These are phyloP conservation scores for Corticium candelabrum DNA, from an alignment of 37 sponge, comb jelly and placozoan genomes.

Conservation along the genomic window DNA sequence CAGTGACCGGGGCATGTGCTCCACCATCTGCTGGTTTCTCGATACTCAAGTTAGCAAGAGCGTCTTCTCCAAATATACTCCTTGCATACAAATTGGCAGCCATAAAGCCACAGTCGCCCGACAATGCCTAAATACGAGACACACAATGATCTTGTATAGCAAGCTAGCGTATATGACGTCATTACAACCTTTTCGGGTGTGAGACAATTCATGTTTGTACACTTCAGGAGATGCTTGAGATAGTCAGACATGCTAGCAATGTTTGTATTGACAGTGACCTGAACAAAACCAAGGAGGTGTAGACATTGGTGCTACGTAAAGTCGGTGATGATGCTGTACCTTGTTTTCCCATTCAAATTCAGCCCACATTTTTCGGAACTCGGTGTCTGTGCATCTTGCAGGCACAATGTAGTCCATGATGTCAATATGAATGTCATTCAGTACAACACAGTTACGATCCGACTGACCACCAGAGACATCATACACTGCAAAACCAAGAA, in stretches of 20 bases:
- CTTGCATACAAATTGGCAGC: conserved; percentile 97
- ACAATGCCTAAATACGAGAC: conserved; percentile 50
- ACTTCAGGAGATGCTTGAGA: conserved; percentile 69
- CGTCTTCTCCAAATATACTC: conserved; percentile 97
- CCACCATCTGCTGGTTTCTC: conserved; percentile 37
- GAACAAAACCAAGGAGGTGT: background rate
- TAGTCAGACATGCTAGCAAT: conserved; percentile 65
- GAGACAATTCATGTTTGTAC: conserved; percentile 95
- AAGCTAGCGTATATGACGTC: background rate
- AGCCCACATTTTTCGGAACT: conserved; percentile 99
- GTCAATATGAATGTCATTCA: conserved; percentile 98
- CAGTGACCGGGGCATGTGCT: conserved; percentile 69
- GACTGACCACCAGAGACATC: conserved; percentile 84
- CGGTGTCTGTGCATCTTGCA: conserved; percentile 75
- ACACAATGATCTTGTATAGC: too few relatives aligned
- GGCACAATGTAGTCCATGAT: conserved; percentile 99
- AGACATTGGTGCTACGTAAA: background rate
- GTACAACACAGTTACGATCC: conserved; percentile 94
- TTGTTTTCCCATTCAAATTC: conserved; percentile 99
- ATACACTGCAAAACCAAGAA: conserved; percentile 57
- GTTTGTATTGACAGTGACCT: conserved; percentile 85
- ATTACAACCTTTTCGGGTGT: conserved; percentile 77
- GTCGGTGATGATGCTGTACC: too few relatives aligned
- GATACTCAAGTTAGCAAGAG: conserved; percentile 92
- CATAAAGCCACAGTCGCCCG: conserved; percentile 92